A percentile compares a stretch with the other conserved stretches of the same genome.
Evolutionary conservation across 2,797 vertebrate species (phyloP).

Genomic region (Danio albolineatus): DNA sequence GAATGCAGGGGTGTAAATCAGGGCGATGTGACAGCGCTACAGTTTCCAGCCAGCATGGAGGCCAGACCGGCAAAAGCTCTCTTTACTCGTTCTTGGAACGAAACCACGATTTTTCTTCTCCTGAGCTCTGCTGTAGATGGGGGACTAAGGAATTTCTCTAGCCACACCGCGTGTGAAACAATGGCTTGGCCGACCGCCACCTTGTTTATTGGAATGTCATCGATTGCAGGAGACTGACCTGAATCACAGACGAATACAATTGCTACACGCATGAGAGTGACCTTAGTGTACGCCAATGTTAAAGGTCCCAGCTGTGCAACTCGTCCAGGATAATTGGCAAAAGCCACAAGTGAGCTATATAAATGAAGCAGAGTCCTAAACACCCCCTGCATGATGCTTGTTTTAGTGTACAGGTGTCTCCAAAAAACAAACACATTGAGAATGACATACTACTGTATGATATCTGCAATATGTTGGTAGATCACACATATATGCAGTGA

Average conservation of each 20-base stretch:
- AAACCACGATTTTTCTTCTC: constrained; percentile 27
- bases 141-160: constrained; percentile 38
- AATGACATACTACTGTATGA: neutral
- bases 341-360: constrained; percentile 28
- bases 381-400: constrained; percentile 4
- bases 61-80: constrained; percentile 37
- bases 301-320: neutral
- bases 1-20: constrained; percentile 57
- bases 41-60: constrained; percentile 39
- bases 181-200: constrained; percentile 6
- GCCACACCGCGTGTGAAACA: constrained; percentile 17
- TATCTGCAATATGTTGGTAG: neutral
- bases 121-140: neutral
- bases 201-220: constrained; percentile 19
- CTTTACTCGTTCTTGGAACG: constrained; percentile 6
- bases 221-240: constrained; percentile 9
- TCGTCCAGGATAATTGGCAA: constrained; percentile 28
- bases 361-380: constrained; percentile 40
- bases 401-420: neutral
- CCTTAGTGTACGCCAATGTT: neutral
- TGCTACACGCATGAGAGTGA: neutral
- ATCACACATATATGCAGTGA: too few species aligned
- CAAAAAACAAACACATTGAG: neutral
- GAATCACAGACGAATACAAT: constrained; percentile 35
- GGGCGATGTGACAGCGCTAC: constrained; percentile 28